Evolutionary conservation across 2,113 vertebrate genomes (phyloP).

Genomic region (Scomber scombrus): DNA sequence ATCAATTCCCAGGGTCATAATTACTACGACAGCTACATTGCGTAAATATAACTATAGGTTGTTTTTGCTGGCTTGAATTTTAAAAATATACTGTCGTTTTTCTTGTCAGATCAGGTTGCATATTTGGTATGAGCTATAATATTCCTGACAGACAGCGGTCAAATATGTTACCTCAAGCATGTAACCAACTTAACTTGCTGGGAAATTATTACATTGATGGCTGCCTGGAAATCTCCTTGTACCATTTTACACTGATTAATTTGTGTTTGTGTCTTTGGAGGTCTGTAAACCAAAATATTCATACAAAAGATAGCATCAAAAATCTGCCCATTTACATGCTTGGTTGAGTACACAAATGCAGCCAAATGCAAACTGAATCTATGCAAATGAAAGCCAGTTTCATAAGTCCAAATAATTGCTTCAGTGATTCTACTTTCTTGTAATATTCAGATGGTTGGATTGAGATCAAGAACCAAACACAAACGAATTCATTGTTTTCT

Average conservation of each 20-base stretch:
- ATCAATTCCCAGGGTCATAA: too few species aligned
- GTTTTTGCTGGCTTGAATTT: too few species aligned
- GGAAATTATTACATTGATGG: conserved; percentile 50
- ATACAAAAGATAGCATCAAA: neutral
- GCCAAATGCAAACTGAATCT: conserved; percentile 37
- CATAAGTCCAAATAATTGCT: neutral
- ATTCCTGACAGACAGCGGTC: conserved; percentile 15
- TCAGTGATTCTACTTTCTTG: neutral
- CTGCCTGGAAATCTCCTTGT: conserved; percentile 8
- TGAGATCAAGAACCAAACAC: conserved; percentile 9
- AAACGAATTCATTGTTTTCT: conserved; percentile 16
- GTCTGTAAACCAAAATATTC: conserved; percentile 6
- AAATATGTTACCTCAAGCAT: conserved; percentile 39
- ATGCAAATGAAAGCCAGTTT: neutral
- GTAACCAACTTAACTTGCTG: conserved; percentile 33
- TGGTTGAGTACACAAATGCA: neutral
- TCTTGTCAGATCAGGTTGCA: neutral
- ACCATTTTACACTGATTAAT: neutral
- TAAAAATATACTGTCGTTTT: too few species aligned
- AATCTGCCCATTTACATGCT: conserved; percentile 2
- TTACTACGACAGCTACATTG: too few species aligned
- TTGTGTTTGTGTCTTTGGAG: neutral
- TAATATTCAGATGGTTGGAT: conserved; percentile 11
- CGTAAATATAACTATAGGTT: too few species aligned
- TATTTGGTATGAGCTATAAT: conserved; percentile 26